Evolutionary conservation across 1,140 invertebrate species (phyloP), one percentile per base, ranked within the genome.

Genomic region (Mamestra configurata): DNA sequence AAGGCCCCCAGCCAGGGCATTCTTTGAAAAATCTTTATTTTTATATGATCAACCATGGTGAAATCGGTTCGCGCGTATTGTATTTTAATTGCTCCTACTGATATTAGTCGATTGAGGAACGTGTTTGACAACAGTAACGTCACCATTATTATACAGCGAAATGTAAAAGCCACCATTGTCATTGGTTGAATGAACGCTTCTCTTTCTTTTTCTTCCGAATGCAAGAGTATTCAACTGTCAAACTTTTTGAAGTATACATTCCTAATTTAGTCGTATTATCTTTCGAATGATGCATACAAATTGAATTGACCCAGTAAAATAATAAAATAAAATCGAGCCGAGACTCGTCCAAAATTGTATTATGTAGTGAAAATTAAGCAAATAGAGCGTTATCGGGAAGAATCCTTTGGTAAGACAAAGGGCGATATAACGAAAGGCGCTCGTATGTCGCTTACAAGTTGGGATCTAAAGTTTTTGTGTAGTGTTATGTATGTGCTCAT

Each of bases 331-430:
- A 79, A 82, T 73, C 70, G 40, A 82, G 55, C 71, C 51, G 77
- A 80, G 79, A 82, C 82, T 59, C 31, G 46, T 37, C 46, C 79
- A 83, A 79, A 79, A 82, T 85, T 84, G 68, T 89, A 87, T 80
- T 86, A 91, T 90, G 89, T 89, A 84, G 84, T 87, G 82, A 89
- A 91, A 88, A 88, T 80, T 84, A 86, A 86, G 80, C 72, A 87
- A 84, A 81, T 84, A 82, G 79, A 88, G 73, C 79, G 77, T 79
- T 84, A 86, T 86, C 84, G 79, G 84, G 79, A 85, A 86, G 82
- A 84, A 84, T 86, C 76, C 72, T 85, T 89, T 85, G 84, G 88
- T 91, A 84, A 87, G 86, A 81, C 79, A 80, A 86, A 78, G 51
- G 40, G 51, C 53, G 51, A 61, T 84, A 70, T 77, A 77, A 24